Evolutionary conservation across 1,140 invertebrate genomes (phyloP), one percentile per base, ranked within the genome.

Genomic region (Tetraneura akinire): DNA sequence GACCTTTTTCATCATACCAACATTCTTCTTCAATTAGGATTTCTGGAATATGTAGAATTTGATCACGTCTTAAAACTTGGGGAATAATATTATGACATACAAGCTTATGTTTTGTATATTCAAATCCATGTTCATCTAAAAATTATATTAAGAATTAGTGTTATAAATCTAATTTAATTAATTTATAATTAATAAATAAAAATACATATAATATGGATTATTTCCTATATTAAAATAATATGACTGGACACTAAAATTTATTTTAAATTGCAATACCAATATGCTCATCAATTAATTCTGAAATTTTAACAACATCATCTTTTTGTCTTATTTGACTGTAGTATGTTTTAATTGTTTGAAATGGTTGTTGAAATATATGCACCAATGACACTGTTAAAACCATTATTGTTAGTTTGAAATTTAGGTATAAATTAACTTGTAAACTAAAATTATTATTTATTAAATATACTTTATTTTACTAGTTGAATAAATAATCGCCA

Each of bases 1-100:
- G 74, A 62, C 74, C 74, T 62, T 78, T 78, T 78, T 78, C 74
- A 3, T 78, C 74, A 62, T 78, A 78, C 74, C 74, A 78, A 60
- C 74, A 78, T 62, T 78, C 74, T 29, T 78, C 74, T 45, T 78
- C 74, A 47, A 78, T 78, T 18, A 78, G 1, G 26, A 78, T 26
- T 78, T 78, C 74, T 26, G 74, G 55, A 23, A 78, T 5, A 62
- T 78, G 74, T 47, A 78, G 37, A 8, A 45, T 26, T 45, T 78
- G 16, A 29, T 78, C 74, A 4, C 74, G 51, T 42, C 74, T 55
- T 60, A 78, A 78, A 18, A 78, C 74, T 47, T 78, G 74, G 60
- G 74, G 74, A 47, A 78, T 78, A 45, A 78, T 32, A 47, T 78
- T 78, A 78, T 78, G 51, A 29, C 74, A 78, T 26, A 78, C 74